A percentile compares a stretch with the other conserved stretches of the same genome.
Conservation (phyloP, 2,113 vertebrate genomes). For the Tringa solitaria region DNA sequence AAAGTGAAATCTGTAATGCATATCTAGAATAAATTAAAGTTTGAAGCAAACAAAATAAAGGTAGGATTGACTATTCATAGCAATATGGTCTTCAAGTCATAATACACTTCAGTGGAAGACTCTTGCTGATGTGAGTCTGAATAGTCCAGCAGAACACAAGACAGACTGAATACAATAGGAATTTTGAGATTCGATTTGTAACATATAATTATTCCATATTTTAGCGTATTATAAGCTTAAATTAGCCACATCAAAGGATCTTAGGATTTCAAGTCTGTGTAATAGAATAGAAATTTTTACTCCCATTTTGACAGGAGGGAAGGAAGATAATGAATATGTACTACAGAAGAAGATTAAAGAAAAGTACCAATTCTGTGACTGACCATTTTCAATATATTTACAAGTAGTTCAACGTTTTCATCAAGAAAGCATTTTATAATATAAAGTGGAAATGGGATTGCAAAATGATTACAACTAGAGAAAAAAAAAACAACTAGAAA, state of each 20-base stretch:
- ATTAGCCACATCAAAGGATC: not conserved
- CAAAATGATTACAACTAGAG: not conserved
- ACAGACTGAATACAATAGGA: not conserved
- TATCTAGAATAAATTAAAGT: conserved; percentile 22
- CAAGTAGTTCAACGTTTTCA: conserved; percentile 15
- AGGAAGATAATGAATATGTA: conserved; percentile 3
- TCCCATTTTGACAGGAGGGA: conserved; percentile 1
- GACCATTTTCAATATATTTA: conserved; percentile 22
- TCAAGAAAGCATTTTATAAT: not conserved
- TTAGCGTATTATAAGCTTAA: not conserved
- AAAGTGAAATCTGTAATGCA: not conserved
- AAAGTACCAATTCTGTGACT: not conserved
- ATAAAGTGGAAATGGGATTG: not conserved
- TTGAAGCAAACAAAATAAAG: conserved; percentile 42
- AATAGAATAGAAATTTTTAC: not conserved
- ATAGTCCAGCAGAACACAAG: not conserved
- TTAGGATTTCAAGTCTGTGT: not conserved
- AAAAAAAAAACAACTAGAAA: not conserved
- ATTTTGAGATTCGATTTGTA: not conserved
- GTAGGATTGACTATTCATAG: conserved; percentile 7
- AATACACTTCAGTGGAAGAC: not conserved
- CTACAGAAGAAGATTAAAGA: not conserved
- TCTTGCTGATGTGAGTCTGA: not conserved
- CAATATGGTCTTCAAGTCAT: not conserved
- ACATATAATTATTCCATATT: conserved; percentile 9